Evolutionary conservation across 2,113 vertebrate species (phyloP).

Genomic region (Calidris pugnax): DNA sequence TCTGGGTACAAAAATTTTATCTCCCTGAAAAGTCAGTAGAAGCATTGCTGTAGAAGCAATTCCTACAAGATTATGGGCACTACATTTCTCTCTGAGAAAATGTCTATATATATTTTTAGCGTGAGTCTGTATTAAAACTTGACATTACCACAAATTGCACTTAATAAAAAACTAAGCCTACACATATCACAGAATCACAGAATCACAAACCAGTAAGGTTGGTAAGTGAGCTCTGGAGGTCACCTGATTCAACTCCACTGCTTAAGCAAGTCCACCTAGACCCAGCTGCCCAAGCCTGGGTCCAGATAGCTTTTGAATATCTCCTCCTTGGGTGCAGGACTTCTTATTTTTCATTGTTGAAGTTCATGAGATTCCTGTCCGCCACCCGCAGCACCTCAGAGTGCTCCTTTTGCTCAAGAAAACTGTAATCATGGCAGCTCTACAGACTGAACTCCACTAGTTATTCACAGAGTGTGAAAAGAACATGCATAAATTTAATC

Average conservation of each 20-base stretch:
- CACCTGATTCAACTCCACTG: background rate
- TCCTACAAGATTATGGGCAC: background rate
- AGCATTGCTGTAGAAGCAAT: background rate
- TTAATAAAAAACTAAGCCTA: background rate
- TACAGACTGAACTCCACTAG: background rate
- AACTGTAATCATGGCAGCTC: background rate
- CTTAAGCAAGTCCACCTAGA: background rate
- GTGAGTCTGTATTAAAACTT: background rate
- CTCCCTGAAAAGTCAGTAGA: background rate
- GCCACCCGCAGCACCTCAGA: background rate
- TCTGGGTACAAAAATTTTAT: background rate
- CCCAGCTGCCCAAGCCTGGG: too few species aligned
- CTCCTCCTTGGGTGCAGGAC: background rate
- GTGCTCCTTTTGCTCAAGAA: background rate
- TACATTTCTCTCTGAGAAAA: background rate
- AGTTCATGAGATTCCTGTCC: background rate
- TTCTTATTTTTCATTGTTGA: background rate
- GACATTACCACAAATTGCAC: background rate
- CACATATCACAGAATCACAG: background rate
- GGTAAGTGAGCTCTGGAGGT: background rate
- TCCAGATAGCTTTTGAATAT: background rate
- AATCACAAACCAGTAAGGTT: background rate
- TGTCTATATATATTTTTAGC: background rate
- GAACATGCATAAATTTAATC: background rate
- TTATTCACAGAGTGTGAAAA: background rate